Base-by-base conservation (phyloP, 92 coral and sea anemone genomes). In the Meandrina meandrites region DNA sequence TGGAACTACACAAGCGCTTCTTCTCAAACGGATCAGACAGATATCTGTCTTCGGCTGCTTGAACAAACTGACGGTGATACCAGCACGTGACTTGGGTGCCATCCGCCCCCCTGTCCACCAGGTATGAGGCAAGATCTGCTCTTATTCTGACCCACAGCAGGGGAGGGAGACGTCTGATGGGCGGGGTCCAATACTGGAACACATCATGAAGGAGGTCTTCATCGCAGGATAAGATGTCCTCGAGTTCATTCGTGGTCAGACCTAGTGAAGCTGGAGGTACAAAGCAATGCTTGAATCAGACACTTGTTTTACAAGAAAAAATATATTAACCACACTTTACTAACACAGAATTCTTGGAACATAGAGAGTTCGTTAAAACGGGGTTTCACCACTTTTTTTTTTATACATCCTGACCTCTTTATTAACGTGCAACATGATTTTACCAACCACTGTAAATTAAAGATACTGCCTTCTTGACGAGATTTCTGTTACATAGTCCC, bases 111-210 rank as follows among this genome's bases (percentile, higher is more conserved):
- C 95, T 87, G 90, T 89, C 88, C 42, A 94, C 98, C 50, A 94
- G 87, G 88, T 93, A 94, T 12, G 98, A 94, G 57, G 95, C 89
- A 37, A 94, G 93, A 72, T 91, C 96, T 30, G 93, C 91, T 71
- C 92, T 79, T 22, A 94, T 94, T 74, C 98, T 86, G 51, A 93
- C 96, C 98, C 98, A 94, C 16, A 94, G 92, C 69, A 94, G 78
- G 32, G 98, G 98, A 85, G 98, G 98, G 10, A 94, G 94, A 53
- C 98, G 94, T 69, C 96, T 91, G 79, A 94, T 93, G 58, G 98
- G 98, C 15, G 98, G 98, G 79, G 95, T 93, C 98, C 98, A 94
- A 83, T 94, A 94, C 77, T 94, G 98, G 89, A 94, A 94, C 42
- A 94, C 94, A 79, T 94, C 98, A 28, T 89, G 78, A 21, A 94